A percentile compares a stretch with the other conserved stretches of the same genome.
phyloP scores from a whole-genome alignment of 2,888 invertebrate species.

The Agrochola lota region DNA sequence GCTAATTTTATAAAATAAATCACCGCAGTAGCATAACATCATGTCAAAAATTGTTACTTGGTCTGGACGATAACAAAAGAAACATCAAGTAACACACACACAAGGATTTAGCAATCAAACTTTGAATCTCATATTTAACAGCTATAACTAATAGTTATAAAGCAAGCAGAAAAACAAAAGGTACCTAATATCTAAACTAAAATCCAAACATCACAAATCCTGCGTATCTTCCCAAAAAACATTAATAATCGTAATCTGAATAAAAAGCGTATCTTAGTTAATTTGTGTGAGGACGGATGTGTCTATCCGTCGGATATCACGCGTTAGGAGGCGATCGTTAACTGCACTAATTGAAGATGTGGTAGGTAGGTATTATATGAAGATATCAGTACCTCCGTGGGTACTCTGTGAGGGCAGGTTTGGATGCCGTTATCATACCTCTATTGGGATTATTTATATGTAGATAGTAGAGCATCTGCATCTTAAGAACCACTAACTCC shows the following conservation, averaged over 20 bases:
- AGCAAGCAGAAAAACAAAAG: background rate
- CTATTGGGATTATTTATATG: background rate
- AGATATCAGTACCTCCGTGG: slow-evolving; percentile 7
- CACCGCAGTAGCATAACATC: too few species aligned
- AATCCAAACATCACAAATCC: background rate
- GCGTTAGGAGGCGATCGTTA: slow-evolving; percentile 74
- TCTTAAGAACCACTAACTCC: too few species aligned
- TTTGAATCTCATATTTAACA: too few species aligned
- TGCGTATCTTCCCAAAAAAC: background rate
- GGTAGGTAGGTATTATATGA: slow-evolving; percentile 22
- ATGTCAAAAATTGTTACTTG: too few species aligned
- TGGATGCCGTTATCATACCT: background rate
- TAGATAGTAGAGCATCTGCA: background rate
- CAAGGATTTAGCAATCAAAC: too few species aligned
- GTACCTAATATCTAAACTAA: background rate
- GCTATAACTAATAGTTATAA: too few species aligned
- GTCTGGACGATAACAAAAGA: too few species aligned
- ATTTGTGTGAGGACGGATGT: slow-evolving; percentile 49
- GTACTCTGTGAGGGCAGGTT: background rate
- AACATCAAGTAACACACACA: too few species aligned
- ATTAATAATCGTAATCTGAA: slow-evolving; percentile 24
- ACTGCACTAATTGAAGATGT: slow-evolving; percentile 75
- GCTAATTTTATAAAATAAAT: too few species aligned
- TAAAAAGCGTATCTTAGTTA: slow-evolving; percentile 39
- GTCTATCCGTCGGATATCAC: slow-evolving; percentile 61